These are phyloP conservation scores for Drosophila flavopinicola DNA, from an alignment of 2,888 invertebrate species.

Conservation along the genomic window DNA sequence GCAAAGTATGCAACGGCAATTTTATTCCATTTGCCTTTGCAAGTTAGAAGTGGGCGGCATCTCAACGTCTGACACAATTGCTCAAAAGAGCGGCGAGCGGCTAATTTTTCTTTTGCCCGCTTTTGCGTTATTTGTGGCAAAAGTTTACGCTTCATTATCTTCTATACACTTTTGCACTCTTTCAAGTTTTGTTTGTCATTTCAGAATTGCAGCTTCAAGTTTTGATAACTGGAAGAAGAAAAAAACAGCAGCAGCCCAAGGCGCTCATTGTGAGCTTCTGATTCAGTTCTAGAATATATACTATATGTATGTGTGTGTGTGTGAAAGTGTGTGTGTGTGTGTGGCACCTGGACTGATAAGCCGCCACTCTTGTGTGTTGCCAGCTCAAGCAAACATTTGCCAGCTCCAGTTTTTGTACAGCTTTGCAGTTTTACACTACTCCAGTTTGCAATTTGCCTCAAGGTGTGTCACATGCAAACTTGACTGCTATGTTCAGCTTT, in stretches of 20 bases:
- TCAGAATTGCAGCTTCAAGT: conserved; percentile 39
- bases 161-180: conserved; percentile 13
- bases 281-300: conserved; percentile 1
- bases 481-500: conserved; percentile 30
- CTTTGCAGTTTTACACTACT: conserved; percentile 1
- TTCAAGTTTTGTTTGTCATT: conserved; percentile 36
- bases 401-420: conserved; percentile 28
- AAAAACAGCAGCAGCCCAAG: conserved; percentile 20
- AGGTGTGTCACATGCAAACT: conserved; percentile 63
- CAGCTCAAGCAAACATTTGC: conserved; percentile 53
- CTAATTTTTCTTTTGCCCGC: conserved; percentile 41
- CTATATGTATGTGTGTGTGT: too few relatives aligned
- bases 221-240: conserved; percentile 37
- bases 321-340: background rate
- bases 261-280: conserved; percentile 28
- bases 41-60: conserved; percentile 21
- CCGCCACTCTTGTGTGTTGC: conserved; percentile 27
- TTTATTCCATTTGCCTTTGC: conserved; percentile 38
- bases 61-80: conserved; percentile 53
- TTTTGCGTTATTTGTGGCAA: conserved; percentile 46
- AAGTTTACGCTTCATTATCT: conserved; percentile 71
- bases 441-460: conserved; percentile 44
- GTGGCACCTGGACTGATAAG: conserved; percentile 51
- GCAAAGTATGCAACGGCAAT: conserved; percentile 54
- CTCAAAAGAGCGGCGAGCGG: conserved; percentile 31